phyloP scores from a whole-genome alignment of 2,888 invertebrate genomes.

The Calameuta filiformis region DNA sequence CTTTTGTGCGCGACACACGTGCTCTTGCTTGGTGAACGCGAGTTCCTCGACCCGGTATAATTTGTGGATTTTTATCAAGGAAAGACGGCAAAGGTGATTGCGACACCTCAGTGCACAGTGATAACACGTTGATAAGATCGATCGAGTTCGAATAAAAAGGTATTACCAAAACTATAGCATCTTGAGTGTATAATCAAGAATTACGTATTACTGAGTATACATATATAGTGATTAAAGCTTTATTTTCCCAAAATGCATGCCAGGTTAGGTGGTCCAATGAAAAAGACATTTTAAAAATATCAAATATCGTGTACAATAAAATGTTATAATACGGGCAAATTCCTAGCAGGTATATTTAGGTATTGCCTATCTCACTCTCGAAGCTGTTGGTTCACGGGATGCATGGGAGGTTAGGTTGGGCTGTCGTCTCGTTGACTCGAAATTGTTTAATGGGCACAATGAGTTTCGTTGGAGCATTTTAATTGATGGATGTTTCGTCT shows the following conservation, averaged over 20 bases:
- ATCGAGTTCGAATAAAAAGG: background rate
- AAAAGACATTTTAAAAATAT: background rate
- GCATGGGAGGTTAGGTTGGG: background rate
- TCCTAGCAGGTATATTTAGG: background rate
- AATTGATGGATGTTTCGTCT: slow-evolving; percentile 44
- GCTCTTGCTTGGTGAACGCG: slow-evolving; percentile 8
- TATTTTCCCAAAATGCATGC: background rate
- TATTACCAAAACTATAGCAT: background rate
- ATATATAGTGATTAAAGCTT: background rate
- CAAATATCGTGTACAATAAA: background rate
- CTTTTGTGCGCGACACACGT: slow-evolving; percentile 36
- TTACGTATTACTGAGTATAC: background rate
- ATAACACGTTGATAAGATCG: background rate
- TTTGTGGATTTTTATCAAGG: background rate
- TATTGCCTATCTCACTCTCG: background rate
- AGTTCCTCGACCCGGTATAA: background rate
- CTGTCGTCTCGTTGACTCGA: slow-evolving; percentile 12
- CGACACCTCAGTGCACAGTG: background rate
- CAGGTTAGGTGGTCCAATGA: background rate
- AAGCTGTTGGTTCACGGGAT: background rate
- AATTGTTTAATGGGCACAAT: slow-evolving; percentile 61
- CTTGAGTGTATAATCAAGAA: background rate
- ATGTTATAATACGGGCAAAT: background rate
- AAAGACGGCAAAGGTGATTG: background rate
- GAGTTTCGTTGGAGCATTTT: slow-evolving; percentile 61